Conservation (phyloP, 2,797 vertebrate genomes). For the Cyprinodon diabolis region DNA sequence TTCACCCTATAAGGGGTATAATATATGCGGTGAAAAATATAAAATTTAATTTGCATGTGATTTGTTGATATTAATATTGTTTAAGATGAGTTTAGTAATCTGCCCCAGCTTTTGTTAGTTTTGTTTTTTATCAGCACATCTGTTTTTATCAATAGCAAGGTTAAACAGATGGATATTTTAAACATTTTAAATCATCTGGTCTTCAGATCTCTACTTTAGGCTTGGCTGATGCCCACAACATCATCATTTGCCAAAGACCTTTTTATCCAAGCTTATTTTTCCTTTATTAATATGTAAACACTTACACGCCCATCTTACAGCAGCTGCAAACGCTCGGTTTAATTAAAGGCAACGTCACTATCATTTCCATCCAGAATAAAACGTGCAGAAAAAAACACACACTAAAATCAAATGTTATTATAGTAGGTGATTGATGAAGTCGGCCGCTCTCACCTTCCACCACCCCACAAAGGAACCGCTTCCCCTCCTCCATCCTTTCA, state of each 20-base stretch:
- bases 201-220: slow-evolving; percentile 46
- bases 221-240: slow-evolving; percentile 37
- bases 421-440: slow-evolving; percentile 43
- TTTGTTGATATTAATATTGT: neutral
- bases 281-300: slow-evolving; percentile 1
- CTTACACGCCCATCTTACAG: slow-evolving; percentile 8
- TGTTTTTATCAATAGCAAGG: neutral
- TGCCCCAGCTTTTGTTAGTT: neutral
- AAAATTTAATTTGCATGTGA: neutral
- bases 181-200: neutral
- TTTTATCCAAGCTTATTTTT: neutral
- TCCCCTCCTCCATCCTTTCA: slow-evolving; percentile 74
- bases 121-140: neutral
- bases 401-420: slow-evolving; percentile 30
- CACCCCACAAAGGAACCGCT: slow-evolving; percentile 81
- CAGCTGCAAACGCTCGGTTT: neutral
- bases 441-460: slow-evolving; percentile 80
- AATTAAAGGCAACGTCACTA: slow-evolving; percentile 54
- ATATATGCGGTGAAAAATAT: neutral
- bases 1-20: neutral
- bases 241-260: slow-evolving; percentile 32
- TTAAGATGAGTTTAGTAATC: neutral
- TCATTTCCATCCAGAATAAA: slow-evolving; percentile 26
- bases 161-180: slow-evolving; percentile 9
- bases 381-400: neutral